Conservation (phyloP, 53 echinoderm and acorn worm genomes). For the Arbacia lixula region DNA sequence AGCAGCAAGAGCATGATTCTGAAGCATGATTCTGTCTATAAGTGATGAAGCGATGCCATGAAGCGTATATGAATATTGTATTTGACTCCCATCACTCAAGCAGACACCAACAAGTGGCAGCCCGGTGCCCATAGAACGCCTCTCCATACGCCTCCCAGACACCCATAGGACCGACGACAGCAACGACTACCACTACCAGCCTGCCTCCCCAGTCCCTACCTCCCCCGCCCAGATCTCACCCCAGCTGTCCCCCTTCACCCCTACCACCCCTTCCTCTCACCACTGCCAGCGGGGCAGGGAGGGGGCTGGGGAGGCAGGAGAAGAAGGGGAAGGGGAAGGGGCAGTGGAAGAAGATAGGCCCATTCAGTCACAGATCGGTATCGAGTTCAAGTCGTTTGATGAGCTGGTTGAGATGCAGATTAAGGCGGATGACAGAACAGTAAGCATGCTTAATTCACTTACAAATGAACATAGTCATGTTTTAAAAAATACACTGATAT, state of each 20-base stretch:
- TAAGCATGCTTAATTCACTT: neutral
- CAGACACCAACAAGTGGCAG: slow-evolving; percentile 23
- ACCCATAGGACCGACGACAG: neutral
- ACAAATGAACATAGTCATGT: too few species aligned
- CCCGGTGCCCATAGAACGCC: neutral
- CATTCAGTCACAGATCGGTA: slow-evolving; percentile 61
- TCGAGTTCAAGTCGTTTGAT: slow-evolving; percentile 82
- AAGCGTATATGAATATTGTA: too few species aligned
- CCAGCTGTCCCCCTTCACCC: slow-evolving; percentile 27
- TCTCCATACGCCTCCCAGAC: slow-evolving; percentile 36
- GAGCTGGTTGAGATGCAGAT: slow-evolving; percentile 85
- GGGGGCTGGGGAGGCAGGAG: neutral
- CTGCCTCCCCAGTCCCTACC: too few species aligned
- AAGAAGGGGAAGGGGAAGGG: neutral
- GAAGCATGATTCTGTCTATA: too few species aligned
- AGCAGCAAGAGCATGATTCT: too few species aligned
- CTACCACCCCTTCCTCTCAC: neutral
- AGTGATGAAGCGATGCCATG: too few species aligned
- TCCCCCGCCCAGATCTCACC: slow-evolving; percentile 21
- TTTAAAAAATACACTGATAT: too few species aligned
- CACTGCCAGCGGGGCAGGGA: too few species aligned
- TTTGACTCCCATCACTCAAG: neutral
- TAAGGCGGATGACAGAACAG: slow-evolving; percentile 56
- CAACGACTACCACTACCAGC: neutral
- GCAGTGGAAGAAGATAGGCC: slow-evolving; percentile 35